Conservation (phyloP, 2,113 vertebrate genomes). For the Pipa parva region DNA sequence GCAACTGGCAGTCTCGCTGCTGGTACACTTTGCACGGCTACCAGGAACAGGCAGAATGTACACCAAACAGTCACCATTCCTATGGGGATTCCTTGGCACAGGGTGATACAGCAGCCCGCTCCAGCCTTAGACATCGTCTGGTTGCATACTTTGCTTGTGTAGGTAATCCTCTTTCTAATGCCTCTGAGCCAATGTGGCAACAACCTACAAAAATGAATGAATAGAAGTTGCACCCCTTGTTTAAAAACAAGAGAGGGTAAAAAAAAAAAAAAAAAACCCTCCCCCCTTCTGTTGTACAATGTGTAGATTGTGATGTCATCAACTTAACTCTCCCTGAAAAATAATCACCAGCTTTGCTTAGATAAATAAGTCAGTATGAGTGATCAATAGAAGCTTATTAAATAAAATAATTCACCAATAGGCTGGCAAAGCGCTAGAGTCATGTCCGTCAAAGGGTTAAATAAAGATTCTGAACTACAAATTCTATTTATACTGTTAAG, state of each 20-base stretch:
- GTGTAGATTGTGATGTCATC: neutral
- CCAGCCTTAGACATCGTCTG: slow-evolving; percentile 57
- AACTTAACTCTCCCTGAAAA: no score
- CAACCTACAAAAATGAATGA: neutral
- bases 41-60: slow-evolving; percentile 60
- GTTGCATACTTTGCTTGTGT: slow-evolving; percentile 47
- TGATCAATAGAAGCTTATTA: no score
- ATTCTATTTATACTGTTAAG: no score
- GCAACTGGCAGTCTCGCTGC: slow-evolving; percentile 56
- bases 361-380: no score
- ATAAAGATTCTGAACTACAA: no score
- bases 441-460: no score
- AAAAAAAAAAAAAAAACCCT: neutral
- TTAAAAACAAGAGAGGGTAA: neutral
- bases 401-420: no score
- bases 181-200: neutral
- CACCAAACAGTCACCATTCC: slow-evolving; percentile 68
- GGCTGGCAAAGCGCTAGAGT: no score
- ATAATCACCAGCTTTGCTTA: no score
- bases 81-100: slow-evolving; percentile 45
- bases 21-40: slow-evolving; percentile 53
- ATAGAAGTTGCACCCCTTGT: neutral
- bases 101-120: slow-evolving; percentile 45
- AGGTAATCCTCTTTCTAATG: slow-evolving; percentile 3
- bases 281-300: neutral